Evolutionary conservation across 2,113 vertebrate genomes (phyloP).

Genomic region (Microtus oregoni): DNA sequence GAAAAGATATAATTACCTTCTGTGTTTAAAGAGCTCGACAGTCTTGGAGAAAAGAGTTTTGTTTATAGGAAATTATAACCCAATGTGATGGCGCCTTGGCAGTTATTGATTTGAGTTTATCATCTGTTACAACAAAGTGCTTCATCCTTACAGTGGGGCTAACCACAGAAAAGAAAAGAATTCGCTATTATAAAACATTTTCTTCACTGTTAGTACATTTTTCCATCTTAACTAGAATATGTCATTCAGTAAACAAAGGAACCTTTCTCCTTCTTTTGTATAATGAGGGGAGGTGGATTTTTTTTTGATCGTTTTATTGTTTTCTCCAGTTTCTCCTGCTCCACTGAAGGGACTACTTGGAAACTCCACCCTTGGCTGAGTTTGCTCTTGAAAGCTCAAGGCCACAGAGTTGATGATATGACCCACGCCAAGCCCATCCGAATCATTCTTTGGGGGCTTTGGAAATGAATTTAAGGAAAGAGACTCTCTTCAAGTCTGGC

Average conservation of each 20-base stretch:
- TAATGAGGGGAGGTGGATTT: background rate
- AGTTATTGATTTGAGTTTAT: slow-evolving; percentile 33
- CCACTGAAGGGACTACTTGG: background rate
- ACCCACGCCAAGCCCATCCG: background rate
- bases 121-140: background rate
- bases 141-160: slow-evolving; percentile 8
- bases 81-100: background rate
- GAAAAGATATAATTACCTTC: background rate
- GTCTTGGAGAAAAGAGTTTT: slow-evolving; percentile 3
- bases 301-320: background rate
- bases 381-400: background rate
- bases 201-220: background rate
- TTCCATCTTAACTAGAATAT: background rate
- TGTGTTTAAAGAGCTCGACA: background rate
- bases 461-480: background rate
- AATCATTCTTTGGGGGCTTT: background rate
- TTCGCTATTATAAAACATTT: background rate
- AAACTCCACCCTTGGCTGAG: background rate
- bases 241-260: background rate
- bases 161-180: background rate
- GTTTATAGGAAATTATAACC: background rate
- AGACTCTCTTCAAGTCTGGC: background rate
- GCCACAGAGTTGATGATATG: background rate
- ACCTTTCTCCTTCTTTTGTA: background rate
- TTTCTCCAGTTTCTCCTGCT: background rate